Evolutionary conservation across 2,797 vertebrate species (phyloP), one percentile per base, ranked within the genome.

Genomic region (Trematomus bernacchii): DNA sequence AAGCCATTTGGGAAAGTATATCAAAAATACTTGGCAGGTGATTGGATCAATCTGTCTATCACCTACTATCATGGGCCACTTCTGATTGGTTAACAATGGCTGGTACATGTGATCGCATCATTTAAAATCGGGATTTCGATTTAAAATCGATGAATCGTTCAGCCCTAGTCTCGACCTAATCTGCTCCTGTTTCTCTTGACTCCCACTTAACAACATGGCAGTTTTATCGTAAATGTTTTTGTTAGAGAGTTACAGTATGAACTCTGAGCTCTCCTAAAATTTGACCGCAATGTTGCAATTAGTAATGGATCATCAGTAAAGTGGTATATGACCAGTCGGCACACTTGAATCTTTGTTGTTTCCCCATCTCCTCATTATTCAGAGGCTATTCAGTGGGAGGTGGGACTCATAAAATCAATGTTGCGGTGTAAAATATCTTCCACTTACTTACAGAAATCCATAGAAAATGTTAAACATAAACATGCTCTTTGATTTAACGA

Each of bases 81-180:
- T n/a, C n/a, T n/a, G n/a, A n/a, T n/a, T n/a, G n/a, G n/a, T n/a
- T n/a, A n/a, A n/a, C n/a, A n/a, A n/a, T n/a, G n/a, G n/a, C n/a
- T n/a, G n/a, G n/a, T n/a, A n/a, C n/a, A n/a, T n/a, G n/a, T n/a
- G n/a, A n/a, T n/a, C n/a, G n/a, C n/a, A n/a, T n/a, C n/a, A n/a
- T n/a, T n/a, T n/a, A n/a, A n/a, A n/a, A n/a, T n/a, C n/a, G n/a
- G n/a, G n/a, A n/a, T n/a, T n/a, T n/a, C n/a, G n/a, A n/a, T n/a
- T n/a, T n/a, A n/a, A n/a, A n/a, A n/a, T n/a, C n/a, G n/a, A n/a
- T n/a, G n/a, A n/a, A n/a, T n/a, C n/a, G n/a, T n/a, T n/a, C n/a
- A n/a, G n/a, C n/a, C n/a, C n/a, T 10, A 15, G n/a, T 55, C 47
- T 14, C 73, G 53, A 83, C 73, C 66, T 73, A 54, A 21, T 3